Evolutionary conservation across 2,113 vertebrate species (phyloP).

Genomic region (Eolophus roseicapilla): DNA sequence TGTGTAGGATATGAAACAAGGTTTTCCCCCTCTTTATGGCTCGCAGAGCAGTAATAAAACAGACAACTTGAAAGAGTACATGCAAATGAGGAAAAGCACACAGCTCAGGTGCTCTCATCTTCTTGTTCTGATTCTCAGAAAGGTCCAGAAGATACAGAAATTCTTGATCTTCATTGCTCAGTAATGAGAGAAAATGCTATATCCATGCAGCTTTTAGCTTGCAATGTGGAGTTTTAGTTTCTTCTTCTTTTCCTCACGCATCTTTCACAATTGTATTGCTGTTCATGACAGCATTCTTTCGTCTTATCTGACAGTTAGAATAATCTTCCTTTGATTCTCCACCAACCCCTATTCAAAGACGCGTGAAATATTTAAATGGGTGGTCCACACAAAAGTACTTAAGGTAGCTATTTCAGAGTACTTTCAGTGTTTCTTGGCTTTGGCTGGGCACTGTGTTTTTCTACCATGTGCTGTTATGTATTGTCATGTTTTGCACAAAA

Average conservation of each 20-base stretch:
- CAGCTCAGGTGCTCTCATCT: not conserved
- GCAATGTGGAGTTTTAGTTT: not conserved
- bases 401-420: not conserved
- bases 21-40: not conserved
- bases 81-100: not conserved
- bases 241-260: not conserved
- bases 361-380: not conserved
- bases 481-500: not conserved
- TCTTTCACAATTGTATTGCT: not conserved
- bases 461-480: not conserved
- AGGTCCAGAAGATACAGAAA: not conserved
- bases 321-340: not conserved
- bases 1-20: not conserved
- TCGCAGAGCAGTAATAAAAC: not conserved
- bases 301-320: not conserved
- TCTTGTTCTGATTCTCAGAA: not conserved
- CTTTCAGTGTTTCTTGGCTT: not conserved
- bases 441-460: not conserved
- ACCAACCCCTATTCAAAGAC: not conserved
- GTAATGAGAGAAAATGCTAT: not conserved
- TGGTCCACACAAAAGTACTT: not conserved
- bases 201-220: not conserved
- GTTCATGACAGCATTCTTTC: not conserved
- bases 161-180: not conserved
- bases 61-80: not conserved